Evolutionary conservation across 2,888 invertebrate species (phyloP), one percentile per base, ranked within the genome.

Genomic region (Schrankia costaestrigalis): DNA sequence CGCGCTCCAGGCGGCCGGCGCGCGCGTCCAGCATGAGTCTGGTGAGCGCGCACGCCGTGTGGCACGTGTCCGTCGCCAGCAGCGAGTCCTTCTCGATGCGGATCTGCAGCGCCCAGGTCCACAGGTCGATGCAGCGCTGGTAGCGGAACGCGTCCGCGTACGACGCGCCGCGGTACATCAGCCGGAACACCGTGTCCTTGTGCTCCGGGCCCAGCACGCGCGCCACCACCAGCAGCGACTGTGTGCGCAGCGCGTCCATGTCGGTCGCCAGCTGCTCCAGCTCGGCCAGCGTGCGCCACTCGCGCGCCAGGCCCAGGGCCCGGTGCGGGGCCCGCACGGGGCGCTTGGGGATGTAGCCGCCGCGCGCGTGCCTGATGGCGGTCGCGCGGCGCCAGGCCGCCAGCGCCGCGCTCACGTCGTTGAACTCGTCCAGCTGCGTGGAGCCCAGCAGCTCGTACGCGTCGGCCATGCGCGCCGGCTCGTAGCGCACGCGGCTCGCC

Each of bases 361-460:
- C 53, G 31, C 31, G 8, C 13, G 46, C 46, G 50, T 57, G 55
- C 1, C 70, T 61, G 25, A 74, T 30, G 35, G 51, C 56, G 1
- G 80, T 90, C n/a, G 95, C 96, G 59, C 90, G 90, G 31, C 92
- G 91, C 97, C 97, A 97, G 63, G 94, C 92, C 38, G 90, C 82
- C 36, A 95, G 80, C 37, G 95, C 93, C 19, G 90, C 90, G 42
- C 88, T 78, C 6, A 91, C 90, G 78, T 96, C 95, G 78, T 94
- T 93, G 75, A 94, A 93, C 78, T 96, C 96, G 78, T 97, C 96
- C 30, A 97, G 89, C 81, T 93, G 95, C 35, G 97, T 96, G 11
- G 96, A 72, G 67, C 90, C 97, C 71, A 97, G 92, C 56, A 97
- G 84, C 80, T 97, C 97, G 72, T 94, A 92, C 4, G 96, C 95